Conservation (phyloP, 2,797 vertebrate genomes). For the Anas bernieri region DNA sequence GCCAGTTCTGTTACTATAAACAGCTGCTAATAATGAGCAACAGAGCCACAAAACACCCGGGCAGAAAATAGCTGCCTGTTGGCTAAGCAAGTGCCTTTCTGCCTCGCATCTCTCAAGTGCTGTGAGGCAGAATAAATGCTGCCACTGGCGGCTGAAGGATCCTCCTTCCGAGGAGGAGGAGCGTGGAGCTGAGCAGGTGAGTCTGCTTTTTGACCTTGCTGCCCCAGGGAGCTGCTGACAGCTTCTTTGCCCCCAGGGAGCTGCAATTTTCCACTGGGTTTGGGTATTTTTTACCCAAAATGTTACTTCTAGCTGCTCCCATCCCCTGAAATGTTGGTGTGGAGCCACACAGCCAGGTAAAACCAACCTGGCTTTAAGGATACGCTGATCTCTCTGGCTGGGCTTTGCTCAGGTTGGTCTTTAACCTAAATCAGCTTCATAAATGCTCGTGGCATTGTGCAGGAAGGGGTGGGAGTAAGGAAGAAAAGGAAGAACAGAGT, state of each 20-base stretch:
- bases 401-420: not conserved
- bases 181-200: not conserved
- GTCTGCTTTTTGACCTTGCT: not conserved
- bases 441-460: not conserved
- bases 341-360: not conserved
- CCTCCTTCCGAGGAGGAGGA: not conserved
- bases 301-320: not conserved
- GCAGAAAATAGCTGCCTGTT: constrained; percentile 36
- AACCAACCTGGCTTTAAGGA: not conserved
- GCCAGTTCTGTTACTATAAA: constrained; percentile 54
- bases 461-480: constrained; percentile 35
- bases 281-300: not conserved
- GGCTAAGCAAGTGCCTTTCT: not conserved
- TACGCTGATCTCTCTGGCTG: not conserved
- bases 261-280: not conserved
- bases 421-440: not conserved
- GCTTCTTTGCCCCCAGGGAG: not conserved
- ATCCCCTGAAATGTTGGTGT: fast-evolving
- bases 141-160: not conserved
- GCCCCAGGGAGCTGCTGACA: fast-evolving
- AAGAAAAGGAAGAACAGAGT: constrained; percentile 7
- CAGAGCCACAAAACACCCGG: not conserved
- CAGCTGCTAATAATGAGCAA: constrained; percentile 54
- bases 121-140: not conserved
- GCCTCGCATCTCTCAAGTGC: not conserved